Conservation (phyloP, 37 sponge, comb jelly and placozoan species). For the Mnemiopsis leidyi region DNA sequence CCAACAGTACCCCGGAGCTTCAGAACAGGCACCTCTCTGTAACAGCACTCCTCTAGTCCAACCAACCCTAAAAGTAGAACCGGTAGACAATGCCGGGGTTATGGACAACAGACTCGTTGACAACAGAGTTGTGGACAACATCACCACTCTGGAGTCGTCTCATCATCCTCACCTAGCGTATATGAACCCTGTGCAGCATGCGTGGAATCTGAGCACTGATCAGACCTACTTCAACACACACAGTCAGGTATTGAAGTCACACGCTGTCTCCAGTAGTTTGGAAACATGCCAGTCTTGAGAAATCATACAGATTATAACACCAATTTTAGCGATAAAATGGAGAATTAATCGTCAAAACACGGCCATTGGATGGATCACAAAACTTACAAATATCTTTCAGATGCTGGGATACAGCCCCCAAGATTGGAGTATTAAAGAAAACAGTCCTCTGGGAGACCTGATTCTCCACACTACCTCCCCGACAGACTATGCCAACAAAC, state of each 20-base stretch:
- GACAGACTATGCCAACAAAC: neutral
- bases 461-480: neutral
- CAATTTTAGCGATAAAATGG: too few relatives aligned
- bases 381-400: too few relatives aligned
- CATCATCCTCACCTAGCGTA: neutral
- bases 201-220: slow-evolving; percentile 12
- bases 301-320: too few relatives aligned
- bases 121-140: neutral
- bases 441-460: neutral
- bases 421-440: neutral
- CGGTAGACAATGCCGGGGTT: neutral
- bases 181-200: neutral
- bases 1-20: neutral
- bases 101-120: neutral
- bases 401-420: slow-evolving; percentile 8
- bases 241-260: neutral
- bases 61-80: neutral
- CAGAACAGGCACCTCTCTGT: neutral
- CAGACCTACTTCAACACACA: slow-evolving; percentile 35
- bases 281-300: too few relatives aligned
- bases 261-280: too few relatives aligned
- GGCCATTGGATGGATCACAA: too few relatives aligned
- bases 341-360: too few relatives aligned
- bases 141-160: neutral
- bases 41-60: neutral